Evolutionary conservation across 2,113 vertebrate species (phyloP).

Genomic region (Greenwoodochromis staneri): DNA sequence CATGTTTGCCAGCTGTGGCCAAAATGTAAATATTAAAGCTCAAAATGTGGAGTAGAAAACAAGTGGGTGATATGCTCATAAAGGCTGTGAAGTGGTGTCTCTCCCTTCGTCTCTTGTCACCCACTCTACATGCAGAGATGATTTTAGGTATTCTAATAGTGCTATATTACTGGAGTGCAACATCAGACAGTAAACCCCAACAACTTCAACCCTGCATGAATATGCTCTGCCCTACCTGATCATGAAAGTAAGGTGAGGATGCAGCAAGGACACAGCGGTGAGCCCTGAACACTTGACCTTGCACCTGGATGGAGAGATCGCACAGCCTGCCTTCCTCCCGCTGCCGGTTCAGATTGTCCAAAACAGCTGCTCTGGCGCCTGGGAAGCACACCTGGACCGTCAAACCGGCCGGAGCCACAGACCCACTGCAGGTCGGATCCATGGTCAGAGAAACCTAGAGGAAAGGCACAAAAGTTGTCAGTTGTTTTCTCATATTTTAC

Average conservation of each 20-base stretch:
- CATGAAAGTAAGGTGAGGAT: constrained; percentile 80
- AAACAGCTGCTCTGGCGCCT: constrained; percentile 73
- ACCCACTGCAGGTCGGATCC: constrained; percentile 44
- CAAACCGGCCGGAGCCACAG: constrained; percentile 11
- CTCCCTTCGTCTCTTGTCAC: not conserved
- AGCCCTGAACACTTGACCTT: constrained; percentile 76
- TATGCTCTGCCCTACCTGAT: constrained; percentile 68
- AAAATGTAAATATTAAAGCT: not conserved
- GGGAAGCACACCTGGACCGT: constrained; percentile 85
- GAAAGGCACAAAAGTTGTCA: not conserved
- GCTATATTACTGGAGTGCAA: not conserved
- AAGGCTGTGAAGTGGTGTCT: not conserved
- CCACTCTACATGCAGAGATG: not conserved
- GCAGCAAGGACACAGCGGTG: constrained; percentile 80
- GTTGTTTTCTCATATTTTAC: not conserved
- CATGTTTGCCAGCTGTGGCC: not conserved
- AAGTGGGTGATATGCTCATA: not conserved
- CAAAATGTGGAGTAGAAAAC: not conserved
- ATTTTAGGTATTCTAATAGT: not conserved
- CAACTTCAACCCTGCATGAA: not conserved
- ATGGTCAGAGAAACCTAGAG: constrained; percentile 2
- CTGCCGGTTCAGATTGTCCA: constrained; percentile 86
- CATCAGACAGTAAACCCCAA: not conserved
- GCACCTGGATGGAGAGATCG: constrained; percentile 78
- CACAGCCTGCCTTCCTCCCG: constrained; percentile 81